Base-by-base conservation (phyloP, 2,797 vertebrate species). In the Nyctibius grandis region DNA sequence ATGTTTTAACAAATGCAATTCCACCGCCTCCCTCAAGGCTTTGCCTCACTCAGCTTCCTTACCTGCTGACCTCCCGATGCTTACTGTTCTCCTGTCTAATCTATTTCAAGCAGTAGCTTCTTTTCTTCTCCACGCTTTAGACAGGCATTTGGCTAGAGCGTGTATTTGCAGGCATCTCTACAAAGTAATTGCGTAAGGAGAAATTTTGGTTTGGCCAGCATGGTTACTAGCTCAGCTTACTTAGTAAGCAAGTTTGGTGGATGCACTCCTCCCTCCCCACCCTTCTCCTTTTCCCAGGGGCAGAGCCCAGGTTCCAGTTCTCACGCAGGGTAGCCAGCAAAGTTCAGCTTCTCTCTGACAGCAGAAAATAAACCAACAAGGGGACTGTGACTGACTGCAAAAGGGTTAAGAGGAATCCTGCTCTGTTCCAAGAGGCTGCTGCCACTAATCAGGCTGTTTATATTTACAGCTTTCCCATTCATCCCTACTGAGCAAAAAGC, bases 341-440 rank as follows among this genome's bases (percentile, higher is more conserved):
- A 83, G 48, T 64, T 89, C 57, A 85, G 44, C 42, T 79, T 53
- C 74, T 82, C 51, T 50, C 29, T 44, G 83, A 64, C 51, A 87
- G 77, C 74, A 85, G 42, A 72, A 50, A 28, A 31, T 68, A 63
- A 91, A 44, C 15, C n/a, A 54, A 10, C 7, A n/a, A 64, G 34
- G 25, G 26, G 15, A 50, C 45, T 28, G 60, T 28, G 73, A 57
- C 51, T 11, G 67, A 12, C 11, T 45, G 51, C 33, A 45, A 25
- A 51, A 45, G 59, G 50, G 75, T 94, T 95, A 92, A 33, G 36
- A 70, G 76, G 80, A 95, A 84, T 33, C 65, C 53, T 67, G 76
- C 13, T 33, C 84, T 73, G 23, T 95, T 94, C 90, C 67, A 64
- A 95, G 94, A 86, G 83, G 60, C 92, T 84, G 88, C 91, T 95